phyloP scores from a whole-genome alignment of 1,140 invertebrate genomes.

The Leptonema lineaticorne region DNA sequence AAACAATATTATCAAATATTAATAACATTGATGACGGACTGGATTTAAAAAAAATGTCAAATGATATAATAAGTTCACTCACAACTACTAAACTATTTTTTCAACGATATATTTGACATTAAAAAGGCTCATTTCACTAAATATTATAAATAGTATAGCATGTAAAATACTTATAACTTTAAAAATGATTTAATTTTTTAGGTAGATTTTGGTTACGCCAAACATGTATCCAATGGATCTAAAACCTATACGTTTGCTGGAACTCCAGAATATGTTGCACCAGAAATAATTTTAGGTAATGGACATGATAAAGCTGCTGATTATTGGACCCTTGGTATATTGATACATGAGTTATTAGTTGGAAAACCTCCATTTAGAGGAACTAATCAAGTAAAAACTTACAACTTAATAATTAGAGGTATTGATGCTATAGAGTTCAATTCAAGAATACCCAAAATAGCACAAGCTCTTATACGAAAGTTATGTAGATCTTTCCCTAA shows the following conservation, averaged over 20 bases:
- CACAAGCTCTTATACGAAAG: conserved; percentile 82
- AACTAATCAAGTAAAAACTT: conserved; percentile 91
- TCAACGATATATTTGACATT: no score
- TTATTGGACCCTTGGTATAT: conserved; percentile 93
- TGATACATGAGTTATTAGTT: conserved; percentile 88
- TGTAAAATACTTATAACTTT: neutral
- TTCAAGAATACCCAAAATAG: conserved; percentile 73
- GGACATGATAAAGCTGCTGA: conserved; percentile 92
- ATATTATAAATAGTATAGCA: neutral
- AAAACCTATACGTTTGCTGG: conserved; percentile 99
- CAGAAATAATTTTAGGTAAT: conserved; percentile 93
- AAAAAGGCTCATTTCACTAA: no score
- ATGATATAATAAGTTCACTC: no score
- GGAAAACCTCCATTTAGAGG: conserved; percentile 94
- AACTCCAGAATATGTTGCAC: conserved; percentile 88
- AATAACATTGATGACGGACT: neutral
- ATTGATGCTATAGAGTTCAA: conserved; percentile 89
- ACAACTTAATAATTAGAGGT: conserved; percentile 91
- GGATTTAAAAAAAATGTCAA: neutral
- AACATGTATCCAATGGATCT: conserved; percentile 71
- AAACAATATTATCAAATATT: no score
- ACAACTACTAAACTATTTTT: no score
- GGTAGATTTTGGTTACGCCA: conserved; percentile 99
- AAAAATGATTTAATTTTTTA: conserved; percentile 47
- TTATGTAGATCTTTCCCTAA: conserved; percentile 85